A percentile compares a stretch with the other conserved stretches of the same genome.
phyloP scores from a whole-genome alignment of 2,797 vertebrate genomes.

The Sebastes flavidus region DNA sequence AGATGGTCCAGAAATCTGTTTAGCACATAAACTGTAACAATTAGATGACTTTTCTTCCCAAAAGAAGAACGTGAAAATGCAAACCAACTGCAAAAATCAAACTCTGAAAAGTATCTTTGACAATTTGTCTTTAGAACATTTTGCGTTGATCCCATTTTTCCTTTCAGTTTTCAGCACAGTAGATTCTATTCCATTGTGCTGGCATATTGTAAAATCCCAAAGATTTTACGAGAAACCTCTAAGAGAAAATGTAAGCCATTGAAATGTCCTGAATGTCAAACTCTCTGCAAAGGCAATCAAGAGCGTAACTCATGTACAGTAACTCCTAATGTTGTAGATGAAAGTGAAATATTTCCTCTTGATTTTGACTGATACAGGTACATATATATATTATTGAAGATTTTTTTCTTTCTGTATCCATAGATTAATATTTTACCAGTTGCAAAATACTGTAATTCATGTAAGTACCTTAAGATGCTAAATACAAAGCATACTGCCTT shows the following conservation, averaged over 20 bases:
- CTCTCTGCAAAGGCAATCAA: slow-evolving; percentile 32
- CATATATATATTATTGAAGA: slow-evolving; percentile 35
- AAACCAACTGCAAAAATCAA: slow-evolving; percentile 28
- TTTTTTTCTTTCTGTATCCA: slow-evolving; percentile 71
- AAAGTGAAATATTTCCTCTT: slow-evolving; percentile 21
- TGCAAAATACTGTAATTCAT: slow-evolving; percentile 89
- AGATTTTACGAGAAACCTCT: slow-evolving; percentile 86
- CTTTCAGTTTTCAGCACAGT: slow-evolving; percentile 5
- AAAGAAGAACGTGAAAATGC: slow-evolving; percentile 11
- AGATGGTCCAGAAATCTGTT: not conserved
- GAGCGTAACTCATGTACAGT: slow-evolving; percentile 17
- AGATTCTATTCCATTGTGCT: slow-evolving; percentile 66
- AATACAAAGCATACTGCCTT: slow-evolving; percentile 94
- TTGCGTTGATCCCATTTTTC: not conserved
- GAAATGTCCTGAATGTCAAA: slow-evolving; percentile 40
- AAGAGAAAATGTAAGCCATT: slow-evolving; percentile 89
- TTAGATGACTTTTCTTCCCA: not conserved
- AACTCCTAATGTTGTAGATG: slow-evolving; percentile 19
- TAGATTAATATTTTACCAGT: slow-evolving; percentile 77
- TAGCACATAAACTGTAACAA: not conserved
- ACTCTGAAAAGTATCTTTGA: slow-evolving; percentile 24
- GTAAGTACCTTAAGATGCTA: slow-evolving; percentile 95
- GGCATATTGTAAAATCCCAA: slow-evolving; percentile 84
- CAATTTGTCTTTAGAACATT: not conserved
- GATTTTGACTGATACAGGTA: slow-evolving; percentile 1